These are phyloP conservation scores for Rhadina sibilatrix DNA, from an alignment of 2,113 vertebrate species.

Conservation along the genomic window DNA sequence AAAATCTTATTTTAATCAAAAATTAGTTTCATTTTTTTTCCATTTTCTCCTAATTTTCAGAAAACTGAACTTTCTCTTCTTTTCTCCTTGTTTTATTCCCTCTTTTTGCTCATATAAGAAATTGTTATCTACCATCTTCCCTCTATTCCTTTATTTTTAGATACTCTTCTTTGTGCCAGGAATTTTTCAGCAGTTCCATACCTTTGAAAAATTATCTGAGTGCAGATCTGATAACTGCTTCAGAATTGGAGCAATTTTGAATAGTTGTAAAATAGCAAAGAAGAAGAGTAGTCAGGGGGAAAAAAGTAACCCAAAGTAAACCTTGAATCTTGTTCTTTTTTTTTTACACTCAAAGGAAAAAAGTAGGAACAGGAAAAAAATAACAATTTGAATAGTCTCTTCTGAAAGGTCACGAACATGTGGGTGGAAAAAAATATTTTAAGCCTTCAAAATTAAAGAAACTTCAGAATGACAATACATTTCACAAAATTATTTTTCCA, in stretches of 20 bases:
- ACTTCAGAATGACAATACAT: background rate
- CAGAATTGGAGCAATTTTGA: background rate
- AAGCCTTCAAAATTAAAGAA: background rate
- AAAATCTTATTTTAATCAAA: background rate
- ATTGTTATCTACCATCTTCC: background rate
- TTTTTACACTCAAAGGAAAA: background rate
- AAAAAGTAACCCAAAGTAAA: background rate
- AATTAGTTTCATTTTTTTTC: background rate
- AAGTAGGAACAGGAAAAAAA: slow-evolving; percentile 28
- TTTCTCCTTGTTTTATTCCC: background rate
- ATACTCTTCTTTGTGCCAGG: background rate
- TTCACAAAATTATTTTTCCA: slow-evolving; percentile 28
- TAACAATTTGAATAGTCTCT: background rate
- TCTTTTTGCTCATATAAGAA: background rate
- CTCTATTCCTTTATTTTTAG: background rate
- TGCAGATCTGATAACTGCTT: background rate
- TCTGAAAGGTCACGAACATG: slow-evolving; percentile 32
- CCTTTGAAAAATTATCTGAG: background rate
- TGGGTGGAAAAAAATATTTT: background rate
- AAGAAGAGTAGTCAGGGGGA: background rate
- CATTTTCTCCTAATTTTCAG: background rate
- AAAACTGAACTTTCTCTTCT: background rate
- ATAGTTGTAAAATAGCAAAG: background rate
- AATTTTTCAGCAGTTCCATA: slow-evolving; percentile 1
- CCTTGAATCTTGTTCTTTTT: background rate